Evolutionary conservation across 2,113 vertebrate genomes (phyloP).

Genomic region (Dunckerocampus dactyliophorus): DNA sequence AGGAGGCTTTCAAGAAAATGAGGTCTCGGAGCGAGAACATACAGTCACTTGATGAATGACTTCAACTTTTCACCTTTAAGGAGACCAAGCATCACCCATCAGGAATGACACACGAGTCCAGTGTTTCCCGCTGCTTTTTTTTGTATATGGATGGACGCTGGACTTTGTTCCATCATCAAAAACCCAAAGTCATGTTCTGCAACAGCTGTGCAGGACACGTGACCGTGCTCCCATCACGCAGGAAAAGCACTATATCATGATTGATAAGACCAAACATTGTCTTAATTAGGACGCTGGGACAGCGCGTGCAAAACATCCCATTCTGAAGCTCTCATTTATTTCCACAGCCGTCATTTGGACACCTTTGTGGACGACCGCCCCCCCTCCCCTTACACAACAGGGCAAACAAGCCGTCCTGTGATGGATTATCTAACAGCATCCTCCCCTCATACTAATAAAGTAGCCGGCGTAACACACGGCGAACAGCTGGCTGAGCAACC

Average conservation of each 20-base stretch:
- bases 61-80: conserved; percentile 38
- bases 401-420: conserved; percentile 29
- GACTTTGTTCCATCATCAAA: conserved; percentile 7
- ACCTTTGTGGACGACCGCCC: background rate
- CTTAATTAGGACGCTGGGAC: conserved; percentile 50
- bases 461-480: conserved; percentile 32
- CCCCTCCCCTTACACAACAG: conserved; percentile 34
- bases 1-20: conserved; percentile 57
- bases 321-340: background rate
- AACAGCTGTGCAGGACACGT: conserved; percentile 52
- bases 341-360: conserved; percentile 5
- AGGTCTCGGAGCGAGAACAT: conserved; percentile 33
- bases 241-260: conserved; percentile 54
- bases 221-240: conserved; percentile 30
- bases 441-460: conserved; percentile 47
- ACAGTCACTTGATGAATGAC: conserved; percentile 43
- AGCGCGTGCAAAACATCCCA: conserved; percentile 6
- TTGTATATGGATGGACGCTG: background rate
- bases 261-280: conserved; percentile 58
- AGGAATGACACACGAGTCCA: background rate
- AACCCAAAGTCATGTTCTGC: conserved; percentile 20
- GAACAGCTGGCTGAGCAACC: conserved; percentile 63
- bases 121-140: background rate
- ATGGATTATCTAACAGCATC: conserved; percentile 37
- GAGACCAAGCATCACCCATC: conserved; percentile 20